phyloP scores from a whole-genome alignment of 1,140 invertebrate species.

The Drosophila bifasciata region DNA sequence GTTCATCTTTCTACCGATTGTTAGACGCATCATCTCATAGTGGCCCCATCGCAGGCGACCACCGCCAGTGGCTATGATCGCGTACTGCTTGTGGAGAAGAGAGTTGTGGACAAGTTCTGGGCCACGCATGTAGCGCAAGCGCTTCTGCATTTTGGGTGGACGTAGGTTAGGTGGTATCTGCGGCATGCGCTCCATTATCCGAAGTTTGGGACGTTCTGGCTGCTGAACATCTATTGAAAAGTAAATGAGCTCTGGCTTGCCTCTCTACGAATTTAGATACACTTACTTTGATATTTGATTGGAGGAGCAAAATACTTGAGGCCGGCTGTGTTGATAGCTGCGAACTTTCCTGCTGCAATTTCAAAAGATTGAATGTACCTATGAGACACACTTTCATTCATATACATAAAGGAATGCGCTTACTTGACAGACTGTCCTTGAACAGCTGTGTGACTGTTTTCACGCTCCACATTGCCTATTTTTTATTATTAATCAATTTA shows the following conservation, averaged over 20 bases:
- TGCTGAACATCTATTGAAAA: slow-evolving; percentile 87
- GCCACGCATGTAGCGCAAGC: slow-evolving; percentile 92
- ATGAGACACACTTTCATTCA: too few species aligned
- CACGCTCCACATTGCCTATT: slow-evolving; percentile 49
- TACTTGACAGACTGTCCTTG: slow-evolving; percentile 48
- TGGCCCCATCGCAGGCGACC: slow-evolving; percentile 92
- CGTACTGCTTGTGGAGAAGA: slow-evolving; percentile 95
- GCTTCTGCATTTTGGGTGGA: slow-evolving; percentile 93
- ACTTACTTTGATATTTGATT: slow-evolving; percentile 86
- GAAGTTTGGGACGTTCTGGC: slow-evolving; percentile 89
- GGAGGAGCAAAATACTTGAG: slow-evolving; percentile 88
- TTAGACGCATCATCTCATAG: slow-evolving; percentile 94
- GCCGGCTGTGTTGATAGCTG: slow-evolving; percentile 79
- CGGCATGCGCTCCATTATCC: slow-evolving; percentile 89
- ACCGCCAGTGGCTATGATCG: slow-evolving; percentile 93
- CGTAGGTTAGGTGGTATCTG: slow-evolving; percentile 87
- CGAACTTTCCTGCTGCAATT: slow-evolving; percentile 51
- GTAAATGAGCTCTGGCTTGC: background rate
- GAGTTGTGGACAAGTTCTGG: slow-evolving; percentile 94
- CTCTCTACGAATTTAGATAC: too few species aligned
- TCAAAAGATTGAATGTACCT: slow-evolving; percentile 1
- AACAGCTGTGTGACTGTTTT: slow-evolving; percentile 54
- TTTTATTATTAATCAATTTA: slow-evolving; percentile 14
- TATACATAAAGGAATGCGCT: background rate
- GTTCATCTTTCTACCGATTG: slow-evolving; percentile 89